phyloP scores from a whole-genome alignment of 2,797 vertebrate genomes.

The Pitangus sulphuratus region DNA sequence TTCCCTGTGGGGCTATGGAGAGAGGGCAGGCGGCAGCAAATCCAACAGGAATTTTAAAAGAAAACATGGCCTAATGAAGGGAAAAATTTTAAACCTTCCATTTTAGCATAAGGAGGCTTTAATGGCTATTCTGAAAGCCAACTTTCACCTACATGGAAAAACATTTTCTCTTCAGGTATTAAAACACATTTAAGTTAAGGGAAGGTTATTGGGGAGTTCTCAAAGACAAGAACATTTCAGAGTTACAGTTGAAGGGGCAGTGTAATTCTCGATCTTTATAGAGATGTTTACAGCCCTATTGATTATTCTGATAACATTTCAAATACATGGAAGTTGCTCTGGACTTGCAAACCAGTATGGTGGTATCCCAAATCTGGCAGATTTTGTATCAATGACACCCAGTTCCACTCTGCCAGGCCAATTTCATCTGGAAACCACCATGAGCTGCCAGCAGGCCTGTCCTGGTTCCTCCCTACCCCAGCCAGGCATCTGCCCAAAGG shows the following conservation, averaged over 20 bases:
- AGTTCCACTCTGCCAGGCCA: background rate
- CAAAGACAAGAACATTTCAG: background rate
- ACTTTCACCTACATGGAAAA: background rate
- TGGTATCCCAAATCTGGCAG: rapidly evolving
- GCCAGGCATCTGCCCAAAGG: background rate
- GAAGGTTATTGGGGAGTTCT: background rate
- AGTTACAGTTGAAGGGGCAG: background rate
- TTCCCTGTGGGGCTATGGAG: background rate
- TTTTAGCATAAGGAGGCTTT: background rate
- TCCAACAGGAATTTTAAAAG: background rate
- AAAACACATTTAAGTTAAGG: background rate
- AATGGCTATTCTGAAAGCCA: background rate
- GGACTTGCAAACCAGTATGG: background rate
- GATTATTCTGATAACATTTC: background rate
- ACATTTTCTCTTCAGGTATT: background rate
- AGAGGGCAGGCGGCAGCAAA: background rate
- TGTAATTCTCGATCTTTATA: background rate
- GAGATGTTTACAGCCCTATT: background rate
- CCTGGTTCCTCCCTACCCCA: rapidly evolving
- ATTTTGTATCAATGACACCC: rapidly evolving
- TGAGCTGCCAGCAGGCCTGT: background rate
- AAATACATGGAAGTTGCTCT: rapidly evolving
- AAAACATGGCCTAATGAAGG: background rate
- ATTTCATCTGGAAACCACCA: background rate
- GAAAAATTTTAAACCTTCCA: background rate